Evolutionary conservation across 1,140 invertebrate genomes (phyloP), one percentile per base, ranked within the genome.

Genomic region (Drosophila prosaltans): DNA sequence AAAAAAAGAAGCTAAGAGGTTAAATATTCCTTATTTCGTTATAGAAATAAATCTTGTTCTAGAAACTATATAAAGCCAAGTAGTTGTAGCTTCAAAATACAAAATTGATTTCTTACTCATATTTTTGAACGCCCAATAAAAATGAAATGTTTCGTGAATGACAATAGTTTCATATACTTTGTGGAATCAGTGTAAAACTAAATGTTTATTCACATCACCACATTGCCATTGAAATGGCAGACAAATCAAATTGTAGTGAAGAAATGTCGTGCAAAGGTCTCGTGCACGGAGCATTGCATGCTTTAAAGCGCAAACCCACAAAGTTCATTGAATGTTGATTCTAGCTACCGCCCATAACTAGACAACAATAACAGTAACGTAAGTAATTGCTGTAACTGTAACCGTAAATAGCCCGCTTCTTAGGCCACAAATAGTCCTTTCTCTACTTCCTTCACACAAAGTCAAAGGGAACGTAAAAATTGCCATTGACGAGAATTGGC

Each of bases 401-500:
- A 60, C 59, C 71, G 60, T 75, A 48, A 24, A 32, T 61, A 30
- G 60, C 69, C 57, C 67, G 54, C 48, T 51, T 36, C 51, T 66
- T 74, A 57, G 68, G 24, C 26, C 41, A 24, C 57, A 63, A n/a
- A 77, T 64, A 76, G 59, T 40, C 76, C 58, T 61, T 41, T 24
- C 40, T 48, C 6, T 40, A 76, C 55, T 59, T 32, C 11, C 40
- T 40, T 3, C 43, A 21, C 39, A 67, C 58, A 10, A 58, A 43
- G 3, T n/a, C 58, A 39, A 62, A 64, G 40, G 30, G 51, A 55
- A 69, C 11, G 48, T 60, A 78, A 77, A 63, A 40, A 32, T 36
- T 43, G 43, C 73, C 83, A 82, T 83, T 88, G 82, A 83, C 76
- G 67, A 88, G 83, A 83, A 83, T 83, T 65, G 57, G 41, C 71